phyloP scores from a whole-genome alignment of 2,888 invertebrate genomes.

The Andricus quercusramuli region DNA sequence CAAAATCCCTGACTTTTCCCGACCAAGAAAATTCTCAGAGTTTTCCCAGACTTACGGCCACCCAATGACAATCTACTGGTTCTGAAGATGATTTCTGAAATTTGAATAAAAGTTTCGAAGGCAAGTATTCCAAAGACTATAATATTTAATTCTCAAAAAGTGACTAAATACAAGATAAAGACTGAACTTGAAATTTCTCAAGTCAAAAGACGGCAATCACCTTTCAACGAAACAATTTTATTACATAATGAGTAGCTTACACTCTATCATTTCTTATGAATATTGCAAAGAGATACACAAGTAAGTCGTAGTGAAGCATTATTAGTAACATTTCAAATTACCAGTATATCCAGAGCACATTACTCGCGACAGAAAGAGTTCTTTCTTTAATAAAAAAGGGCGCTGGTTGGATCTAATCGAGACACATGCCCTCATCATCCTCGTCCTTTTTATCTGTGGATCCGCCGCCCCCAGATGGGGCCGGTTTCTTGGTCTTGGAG shows the following conservation, averaged over 20 bases:
- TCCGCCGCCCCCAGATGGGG: constrained; percentile 53
- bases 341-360: constrained; percentile 15
- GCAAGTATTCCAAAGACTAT: neutral
- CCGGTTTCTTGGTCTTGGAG: constrained; percentile 60
- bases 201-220: neutral
- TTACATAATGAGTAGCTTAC: constrained; percentile 34
- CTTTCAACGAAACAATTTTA: constrained; percentile 45
- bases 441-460: constrained; percentile 68
- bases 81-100: neutral
- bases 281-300: constrained; percentile 39
- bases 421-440: constrained; percentile 73
- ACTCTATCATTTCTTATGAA: constrained; percentile 1
- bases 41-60: no score
- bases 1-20: no score
- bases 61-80: no score
- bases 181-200: neutral
- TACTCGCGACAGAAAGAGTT: constrained; percentile 13
- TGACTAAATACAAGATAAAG: neutral
- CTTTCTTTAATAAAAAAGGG: neutral
- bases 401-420: constrained; percentile 65
- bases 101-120: neutral
- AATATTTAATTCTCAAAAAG: neutral
- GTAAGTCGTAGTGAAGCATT: constrained; percentile 36
- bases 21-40: no score
- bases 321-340: constrained; percentile 37